Conservation (phyloP, 2,113 vertebrate species). For the Rhinogobius similis region DNA sequence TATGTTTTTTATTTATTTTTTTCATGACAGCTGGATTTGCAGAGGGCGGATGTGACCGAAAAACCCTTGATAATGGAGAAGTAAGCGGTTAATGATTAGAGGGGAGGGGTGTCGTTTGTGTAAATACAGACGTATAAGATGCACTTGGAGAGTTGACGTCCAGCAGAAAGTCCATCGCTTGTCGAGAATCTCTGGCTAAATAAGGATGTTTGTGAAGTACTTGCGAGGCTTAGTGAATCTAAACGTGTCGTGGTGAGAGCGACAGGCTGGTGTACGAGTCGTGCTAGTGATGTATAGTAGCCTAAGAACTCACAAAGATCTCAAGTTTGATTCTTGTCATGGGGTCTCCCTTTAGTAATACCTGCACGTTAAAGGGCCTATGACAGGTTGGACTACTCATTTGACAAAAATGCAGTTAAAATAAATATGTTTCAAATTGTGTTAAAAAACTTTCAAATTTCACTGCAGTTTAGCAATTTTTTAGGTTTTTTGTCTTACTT, state of each 20-base stretch:
- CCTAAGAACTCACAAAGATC: neutral
- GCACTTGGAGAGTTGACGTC: neutral
- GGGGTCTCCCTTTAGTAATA: too few species aligned
- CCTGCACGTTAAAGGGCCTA: too few species aligned
- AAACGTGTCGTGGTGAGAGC: neutral
- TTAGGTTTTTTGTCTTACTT: too few species aligned
- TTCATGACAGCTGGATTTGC: constrained; percentile 58
- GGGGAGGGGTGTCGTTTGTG: constrained; percentile 24
- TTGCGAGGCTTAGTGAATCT: neutral
- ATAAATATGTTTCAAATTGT: too few species aligned
- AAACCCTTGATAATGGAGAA: constrained; percentile 38
- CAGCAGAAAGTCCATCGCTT: neutral
- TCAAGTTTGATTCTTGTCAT: neutral
- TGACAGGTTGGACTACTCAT: too few species aligned
- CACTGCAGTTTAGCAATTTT: too few species aligned
- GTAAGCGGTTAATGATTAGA: constrained; percentile 61
- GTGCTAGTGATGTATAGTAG: too few species aligned
- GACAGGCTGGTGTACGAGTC: neutral
- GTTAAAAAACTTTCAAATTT: too few species aligned
- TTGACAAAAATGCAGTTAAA: too few species aligned
- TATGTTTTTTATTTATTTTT: neutral
- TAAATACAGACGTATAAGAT: constrained; percentile 18
- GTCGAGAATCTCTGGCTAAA: neutral
- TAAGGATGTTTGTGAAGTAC: neutral
- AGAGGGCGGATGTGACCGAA: constrained; percentile 52